Percentiles rank a stretch among this genome's conserved stretches.
Evolutionary conservation across 2,888 invertebrate species (phyloP).

Genomic region (Clunio marinus): DNA sequence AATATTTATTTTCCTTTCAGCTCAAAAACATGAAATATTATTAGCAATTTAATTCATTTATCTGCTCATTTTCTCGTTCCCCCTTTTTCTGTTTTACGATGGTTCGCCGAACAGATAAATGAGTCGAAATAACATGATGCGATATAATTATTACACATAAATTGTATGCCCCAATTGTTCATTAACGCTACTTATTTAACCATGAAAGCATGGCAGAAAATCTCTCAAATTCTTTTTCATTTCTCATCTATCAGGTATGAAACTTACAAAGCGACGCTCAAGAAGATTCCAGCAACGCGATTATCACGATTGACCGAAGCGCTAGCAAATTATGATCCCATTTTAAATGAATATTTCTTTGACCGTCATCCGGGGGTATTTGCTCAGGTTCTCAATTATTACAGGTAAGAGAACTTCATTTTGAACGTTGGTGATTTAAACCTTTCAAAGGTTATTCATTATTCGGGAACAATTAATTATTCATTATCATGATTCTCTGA

Average conservation of each 20-base stretch:
- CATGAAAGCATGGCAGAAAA: too few species aligned
- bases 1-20: too few species aligned
- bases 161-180: not conserved
- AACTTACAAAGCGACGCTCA: conserved; percentile 91
- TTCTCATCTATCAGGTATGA: conserved; percentile 60
- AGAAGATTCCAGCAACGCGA: conserved; percentile 95
- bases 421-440: not conserved
- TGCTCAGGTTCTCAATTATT: conserved; percentile 95
- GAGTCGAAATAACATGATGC: not conserved
- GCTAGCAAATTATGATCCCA: conserved; percentile 97
- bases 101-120: too few species aligned
- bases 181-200: not conserved
- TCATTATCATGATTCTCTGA: conserved; percentile 18
- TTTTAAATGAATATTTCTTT: conserved; percentile 99
- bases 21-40: not conserved
- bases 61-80: too few species aligned
- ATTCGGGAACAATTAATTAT: not conserved
- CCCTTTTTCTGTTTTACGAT: too few species aligned
- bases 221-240: not conserved
- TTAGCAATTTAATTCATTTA: not conserved
- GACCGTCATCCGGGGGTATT: conserved; percentile 95
- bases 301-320: conserved; percentile 93
- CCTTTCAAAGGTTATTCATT: not conserved
- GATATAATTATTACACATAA: not conserved
- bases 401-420: conserved; percentile 68